Base-by-base conservation (phyloP, 2,888 invertebrate genomes). In the Cloeon dipterum region DNA sequence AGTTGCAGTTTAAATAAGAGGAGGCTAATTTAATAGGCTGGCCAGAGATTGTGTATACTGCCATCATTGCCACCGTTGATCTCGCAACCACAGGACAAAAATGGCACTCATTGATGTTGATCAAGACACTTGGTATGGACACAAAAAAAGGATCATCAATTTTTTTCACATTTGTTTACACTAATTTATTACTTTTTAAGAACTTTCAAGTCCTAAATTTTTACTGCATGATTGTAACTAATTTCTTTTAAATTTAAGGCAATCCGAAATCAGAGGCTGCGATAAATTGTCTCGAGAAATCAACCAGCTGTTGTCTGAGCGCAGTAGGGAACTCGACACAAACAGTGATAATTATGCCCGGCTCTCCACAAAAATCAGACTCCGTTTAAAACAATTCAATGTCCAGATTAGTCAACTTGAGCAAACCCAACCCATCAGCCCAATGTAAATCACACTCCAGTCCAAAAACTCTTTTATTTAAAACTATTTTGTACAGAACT, bases 251-350 rank as follows among this genome's bases (percentile, higher is more conserved):
- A n/a, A 5, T 43, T 49, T 26, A 42, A 74, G 74, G 74, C 53
- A 70, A 11, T 51, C 61, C 0, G 74, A 74, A 48, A 64, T 68
- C 51, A 72, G 73, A 45, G 65, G 69, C 1, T 74, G 74, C 46
- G 69, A 73, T 46, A 66, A 66, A 41, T 50, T 74, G 17, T 65
- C 63, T 46, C 58, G 68, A 33, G 66, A 70, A 45, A 67, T 74
- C 34, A 66, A 70, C 56, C 66, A 66, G 40, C 65, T 68, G 46
- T 48, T 75, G 7, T 63, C 64, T 1, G 50, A 59, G 37, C 57
- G 74, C 35, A 65, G 68, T 43, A 57, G 58, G 42, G 59, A 65
- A 42, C 51, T 58, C 20, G n/a, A 14, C 5, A 61, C 58, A 46
- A 53, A 57, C 3, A 67, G 68, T 1, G 58, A 64, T 34, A 58